Conservation (phyloP, 1,140 invertebrate genomes). For the Bombus huntii region DNA sequence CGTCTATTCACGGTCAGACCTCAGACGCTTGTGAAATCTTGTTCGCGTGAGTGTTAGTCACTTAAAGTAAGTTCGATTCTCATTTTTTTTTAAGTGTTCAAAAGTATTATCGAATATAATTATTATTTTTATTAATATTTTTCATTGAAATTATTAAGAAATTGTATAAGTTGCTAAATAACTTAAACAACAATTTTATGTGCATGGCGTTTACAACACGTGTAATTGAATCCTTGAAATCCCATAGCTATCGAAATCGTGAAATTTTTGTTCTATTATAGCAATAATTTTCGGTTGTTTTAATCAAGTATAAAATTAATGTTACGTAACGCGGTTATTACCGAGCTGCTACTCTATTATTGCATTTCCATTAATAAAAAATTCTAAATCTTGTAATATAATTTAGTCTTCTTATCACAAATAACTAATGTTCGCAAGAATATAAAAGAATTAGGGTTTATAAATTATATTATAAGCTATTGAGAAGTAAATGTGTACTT, state of each 20-base stretch:
- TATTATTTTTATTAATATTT: too few relatives aligned
- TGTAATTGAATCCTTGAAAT: neutral
- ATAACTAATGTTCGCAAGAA: neutral
- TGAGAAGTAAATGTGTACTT: neutral
- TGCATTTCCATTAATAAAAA: slow-evolving; percentile 28
- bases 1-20: slow-evolving; percentile 63
- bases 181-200: neutral
- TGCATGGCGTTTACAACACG: slow-evolving; percentile 9
- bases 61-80: slow-evolving; percentile 47
- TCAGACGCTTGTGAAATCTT: slow-evolving; percentile 31
- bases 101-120: neutral
- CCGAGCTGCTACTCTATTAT: slow-evolving; percentile 61
- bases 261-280: neutral
- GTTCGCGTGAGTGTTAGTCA: slow-evolving; percentile 20
- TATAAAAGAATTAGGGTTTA: neutral
- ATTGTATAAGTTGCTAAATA: neutral
- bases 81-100: slow-evolving; percentile 1
- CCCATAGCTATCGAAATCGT: neutral
- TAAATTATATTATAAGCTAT: neutral
- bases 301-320: neutral
- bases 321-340: slow-evolving; percentile 71
- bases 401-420: neutral
- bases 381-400: neutral
- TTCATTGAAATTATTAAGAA: neutral
- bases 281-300: neutral